A percentile compares a stretch with the other conserved stretches of the same genome.
These are phyloP conservation scores for Leptinotarsa texana DNA, from an alignment of 1,140 invertebrate species.

Conservation along the genomic window DNA sequence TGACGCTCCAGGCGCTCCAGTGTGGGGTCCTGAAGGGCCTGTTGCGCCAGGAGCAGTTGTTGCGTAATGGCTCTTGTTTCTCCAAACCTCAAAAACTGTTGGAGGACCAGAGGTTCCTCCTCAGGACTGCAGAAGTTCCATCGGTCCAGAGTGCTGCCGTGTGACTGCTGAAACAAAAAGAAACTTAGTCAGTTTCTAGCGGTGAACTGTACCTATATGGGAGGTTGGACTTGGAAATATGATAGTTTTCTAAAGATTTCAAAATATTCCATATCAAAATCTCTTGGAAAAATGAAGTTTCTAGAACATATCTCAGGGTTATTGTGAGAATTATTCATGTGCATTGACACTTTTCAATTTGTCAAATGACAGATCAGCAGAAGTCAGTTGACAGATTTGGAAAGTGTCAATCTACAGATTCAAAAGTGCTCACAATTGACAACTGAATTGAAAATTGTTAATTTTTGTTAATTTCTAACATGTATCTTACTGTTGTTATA, in stretches of 20 bases:
- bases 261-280: too few relatives aligned
- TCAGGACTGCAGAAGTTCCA: slow-evolving; percentile 83
- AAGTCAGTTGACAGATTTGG: too few relatives aligned
- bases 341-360: too few relatives aligned
- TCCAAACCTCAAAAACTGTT: slow-evolving; percentile 84
- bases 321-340: background rate
- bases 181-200: background rate
- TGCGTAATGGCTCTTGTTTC: slow-evolving; percentile 82
- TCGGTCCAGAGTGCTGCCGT: slow-evolving; percentile 77
- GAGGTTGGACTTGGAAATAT: too few relatives aligned
- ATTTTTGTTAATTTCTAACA: too few relatives aligned
- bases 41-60: slow-evolving; percentile 73
- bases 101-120: slow-evolving; percentile 82
- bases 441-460: too few relatives aligned
- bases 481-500: too few relatives aligned
- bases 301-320: background rate
- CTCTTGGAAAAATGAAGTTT: too few relatives aligned
- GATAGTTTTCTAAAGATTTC: too few relatives aligned
- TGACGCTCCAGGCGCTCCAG: slow-evolving; percentile 55
- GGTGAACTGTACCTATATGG: background rate
- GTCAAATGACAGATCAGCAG: too few relatives aligned
- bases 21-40: slow-evolving; percentile 57
- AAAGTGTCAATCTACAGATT: too few relatives aligned
- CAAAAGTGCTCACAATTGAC: too few relatives aligned
- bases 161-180: slow-evolving; percentile 62